Percentiles rank a stretch among this genome's conserved stretches.
These are phyloP conservation scores for Sturnus vulgaris DNA, from an alignment of 2,113 vertebrate species.

Conservation along the genomic window DNA sequence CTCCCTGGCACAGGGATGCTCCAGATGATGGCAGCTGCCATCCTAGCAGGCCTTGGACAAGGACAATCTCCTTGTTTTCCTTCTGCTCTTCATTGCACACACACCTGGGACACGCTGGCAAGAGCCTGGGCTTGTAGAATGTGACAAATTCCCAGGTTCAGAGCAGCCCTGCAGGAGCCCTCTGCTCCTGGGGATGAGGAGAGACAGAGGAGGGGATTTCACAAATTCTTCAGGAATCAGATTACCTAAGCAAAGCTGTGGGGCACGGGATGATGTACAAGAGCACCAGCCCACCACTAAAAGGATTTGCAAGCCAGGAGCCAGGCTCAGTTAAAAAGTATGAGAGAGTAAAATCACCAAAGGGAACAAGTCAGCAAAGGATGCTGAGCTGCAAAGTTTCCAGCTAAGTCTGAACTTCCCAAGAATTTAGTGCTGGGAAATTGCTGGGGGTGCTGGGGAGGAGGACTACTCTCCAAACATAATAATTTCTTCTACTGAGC, in stretches of 20 bases:
- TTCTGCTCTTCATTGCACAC: not conserved
- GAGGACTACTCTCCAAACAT: not conserved
- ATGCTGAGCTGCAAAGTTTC: not conserved
- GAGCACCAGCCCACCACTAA: not conserved
- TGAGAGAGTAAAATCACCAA: not conserved
- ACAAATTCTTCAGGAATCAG: not conserved
- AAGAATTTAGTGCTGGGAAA: not conserved
- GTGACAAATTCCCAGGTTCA: not conserved
- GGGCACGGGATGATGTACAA: not conserved
- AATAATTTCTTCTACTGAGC: not conserved
- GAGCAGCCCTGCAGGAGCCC: not conserved
- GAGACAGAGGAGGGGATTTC: not conserved
- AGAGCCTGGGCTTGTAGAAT: not conserved
- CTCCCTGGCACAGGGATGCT: not conserved
- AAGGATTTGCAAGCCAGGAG: not conserved
- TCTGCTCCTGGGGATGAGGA: not conserved
- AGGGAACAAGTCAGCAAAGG: not conserved
- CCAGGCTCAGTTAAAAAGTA: not conserved
- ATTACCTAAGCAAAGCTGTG: not conserved
- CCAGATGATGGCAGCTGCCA: not conserved
- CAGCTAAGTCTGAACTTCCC: not conserved
- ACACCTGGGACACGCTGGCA: slow-evolving; percentile 56
- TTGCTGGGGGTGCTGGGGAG: not conserved
- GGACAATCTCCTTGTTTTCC: not conserved
- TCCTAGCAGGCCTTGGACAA: not conserved